Percentiles rank a stretch among this genome's conserved stretches.
Conservation (phyloP, 2,797 vertebrate species). For the Characodon lateralis region DNA sequence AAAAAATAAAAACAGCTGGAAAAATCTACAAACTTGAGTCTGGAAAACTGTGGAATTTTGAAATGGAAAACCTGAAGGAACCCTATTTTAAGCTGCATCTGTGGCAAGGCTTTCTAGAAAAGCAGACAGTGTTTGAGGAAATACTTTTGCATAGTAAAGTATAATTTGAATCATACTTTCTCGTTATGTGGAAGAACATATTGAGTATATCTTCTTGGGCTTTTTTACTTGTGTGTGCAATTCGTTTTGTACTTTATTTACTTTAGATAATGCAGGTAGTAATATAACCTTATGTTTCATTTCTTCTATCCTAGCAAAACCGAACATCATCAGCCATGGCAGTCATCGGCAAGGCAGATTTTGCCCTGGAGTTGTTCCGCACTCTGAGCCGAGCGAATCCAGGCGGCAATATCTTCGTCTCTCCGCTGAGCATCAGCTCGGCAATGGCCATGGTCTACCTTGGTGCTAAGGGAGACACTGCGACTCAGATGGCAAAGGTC, state of each 20-base stretch:
- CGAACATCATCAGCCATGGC: conserved; percentile 79
- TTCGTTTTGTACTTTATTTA: no score
- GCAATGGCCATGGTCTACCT: conserved; percentile 89
- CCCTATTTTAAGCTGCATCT: not conserved
- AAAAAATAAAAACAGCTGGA: not conserved
- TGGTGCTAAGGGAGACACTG: conserved; percentile 84
- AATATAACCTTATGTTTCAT: not conserved
- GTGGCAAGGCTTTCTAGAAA: not conserved
- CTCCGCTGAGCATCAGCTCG: conserved; percentile 87
- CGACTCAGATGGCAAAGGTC: conserved; percentile 87
- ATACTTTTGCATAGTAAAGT: not conserved
- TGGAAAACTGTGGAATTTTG: not conserved
- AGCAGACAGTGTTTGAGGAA: not conserved
- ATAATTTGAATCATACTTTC: not conserved
- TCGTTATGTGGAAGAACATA: not conserved
- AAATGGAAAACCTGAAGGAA: not conserved
- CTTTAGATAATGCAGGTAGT: not conserved
- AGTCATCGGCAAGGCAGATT: conserved; percentile 75
- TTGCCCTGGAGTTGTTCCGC: conserved; percentile 85
- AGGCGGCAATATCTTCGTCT: conserved; percentile 85
- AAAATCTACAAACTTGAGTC: not conserved
- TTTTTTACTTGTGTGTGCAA: not conserved
- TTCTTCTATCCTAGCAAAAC: conserved; percentile 28
- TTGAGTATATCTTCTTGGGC: not conserved
- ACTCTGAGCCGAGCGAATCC: conserved; percentile 71